Evolutionary conservation across 1,140 invertebrate species (phyloP).

Genomic region (Brachionus koreanus): DNA sequence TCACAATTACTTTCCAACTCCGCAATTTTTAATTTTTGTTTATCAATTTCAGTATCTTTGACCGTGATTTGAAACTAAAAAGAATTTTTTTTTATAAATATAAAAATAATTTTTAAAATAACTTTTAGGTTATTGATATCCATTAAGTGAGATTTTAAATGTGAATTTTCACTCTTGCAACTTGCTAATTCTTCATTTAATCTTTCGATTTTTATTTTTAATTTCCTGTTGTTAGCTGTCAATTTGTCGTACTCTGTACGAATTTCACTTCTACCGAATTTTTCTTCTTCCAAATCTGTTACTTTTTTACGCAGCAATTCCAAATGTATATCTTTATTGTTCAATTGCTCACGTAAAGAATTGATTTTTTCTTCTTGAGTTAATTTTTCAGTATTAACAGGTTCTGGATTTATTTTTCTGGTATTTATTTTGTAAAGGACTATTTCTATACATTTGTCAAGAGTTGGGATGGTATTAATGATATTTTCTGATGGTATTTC

Average conservation of each 20-base stretch:
- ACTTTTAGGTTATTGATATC: slow-evolving; percentile 32
- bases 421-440: background rate
- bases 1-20: slow-evolving; percentile 54
- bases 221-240: background rate
- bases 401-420: background rate
- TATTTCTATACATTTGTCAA: background rate
- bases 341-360: slow-evolving; percentile 77
- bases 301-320: slow-evolving; percentile 78
- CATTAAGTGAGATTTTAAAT: slow-evolving; percentile 26
- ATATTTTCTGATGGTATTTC: background rate
- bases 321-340: slow-evolving; percentile 81
- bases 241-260: slow-evolving; percentile 6
- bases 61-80: slow-evolving; percentile 47
- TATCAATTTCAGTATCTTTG: slow-evolving; percentile 53
- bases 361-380: slow-evolving; percentile 53
- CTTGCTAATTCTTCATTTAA: background rate
- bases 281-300: slow-evolving; percentile 50
- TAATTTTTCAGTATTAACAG: background rate
- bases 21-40: slow-evolving; percentile 51
- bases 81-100: background rate
- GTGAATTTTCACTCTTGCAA: slow-evolving; percentile 35
- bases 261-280: slow-evolving; percentile 12
- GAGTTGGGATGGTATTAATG: background rate
- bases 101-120: background rate
- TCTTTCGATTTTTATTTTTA: slow-evolving; percentile 34